These are phyloP conservation scores for Bryconaethiops microstoma DNA, from an alignment of 2,797 vertebrate species.

Conservation along the genomic window DNA sequence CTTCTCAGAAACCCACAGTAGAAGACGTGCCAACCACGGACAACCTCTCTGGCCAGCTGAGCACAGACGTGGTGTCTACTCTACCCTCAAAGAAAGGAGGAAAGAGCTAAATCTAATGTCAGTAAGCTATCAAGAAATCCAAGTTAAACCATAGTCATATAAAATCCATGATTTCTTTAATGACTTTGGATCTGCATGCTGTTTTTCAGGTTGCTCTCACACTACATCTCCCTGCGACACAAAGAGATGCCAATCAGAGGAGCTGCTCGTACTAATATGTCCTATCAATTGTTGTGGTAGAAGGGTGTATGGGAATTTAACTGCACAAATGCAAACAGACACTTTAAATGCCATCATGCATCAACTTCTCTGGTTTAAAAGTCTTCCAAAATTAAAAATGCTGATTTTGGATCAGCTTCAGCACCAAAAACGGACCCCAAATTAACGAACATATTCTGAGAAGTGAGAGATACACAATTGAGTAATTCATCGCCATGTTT, in stretches of 20 bases:
- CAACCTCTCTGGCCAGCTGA: constrained; percentile 59
- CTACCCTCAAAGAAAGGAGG: constrained; percentile 66
- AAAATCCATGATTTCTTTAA: neutral
- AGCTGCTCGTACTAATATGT: constrained; percentile 61
- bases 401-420: constrained; percentile 15
- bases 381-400: neutral
- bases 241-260: constrained; percentile 53
- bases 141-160: neutral
- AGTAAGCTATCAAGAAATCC: neutral
- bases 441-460: neutral
- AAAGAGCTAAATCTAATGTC: constrained; percentile 69
- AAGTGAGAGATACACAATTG: neutral
- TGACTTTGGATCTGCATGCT: constrained; percentile 20
- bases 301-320: constrained; percentile 35
- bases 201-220: constrained; percentile 63
- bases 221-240: constrained; percentile 48
- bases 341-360: constrained; percentile 18
- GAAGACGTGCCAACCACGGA: constrained; percentile 61
- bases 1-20: constrained; percentile 68
- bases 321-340: constrained; percentile 37
- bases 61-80: constrained; percentile 69
- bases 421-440: neutral
- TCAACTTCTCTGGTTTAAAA: neutral
- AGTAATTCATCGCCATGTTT: neutral
- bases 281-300: constrained; percentile 33